These are phyloP conservation scores for Pseudorhombus dupliciocellatus DNA, from an alignment of 2,113 vertebrate species.

Conservation along the genomic window DNA sequence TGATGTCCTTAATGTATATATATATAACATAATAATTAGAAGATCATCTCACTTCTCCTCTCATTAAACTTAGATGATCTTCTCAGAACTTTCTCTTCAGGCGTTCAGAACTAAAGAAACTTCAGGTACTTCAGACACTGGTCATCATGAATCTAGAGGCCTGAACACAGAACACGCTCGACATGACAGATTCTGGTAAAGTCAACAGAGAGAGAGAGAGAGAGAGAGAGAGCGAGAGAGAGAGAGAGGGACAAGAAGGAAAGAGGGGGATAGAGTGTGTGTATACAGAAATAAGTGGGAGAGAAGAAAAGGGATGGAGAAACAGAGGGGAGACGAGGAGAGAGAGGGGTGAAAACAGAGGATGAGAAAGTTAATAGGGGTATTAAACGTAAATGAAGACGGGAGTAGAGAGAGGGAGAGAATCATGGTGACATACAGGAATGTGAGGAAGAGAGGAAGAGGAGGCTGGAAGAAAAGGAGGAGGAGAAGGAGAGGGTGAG, in stretches of 20 bases:
- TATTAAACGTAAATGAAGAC: no score
- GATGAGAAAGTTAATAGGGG: no score
- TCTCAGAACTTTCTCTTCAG: not conserved
- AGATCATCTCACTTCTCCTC: not conserved
- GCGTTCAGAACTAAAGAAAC: constrained; percentile 6
- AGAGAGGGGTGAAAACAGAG: not conserved
- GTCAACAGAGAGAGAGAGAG: constrained; percentile 51
- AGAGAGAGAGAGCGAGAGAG: constrained; percentile 2
- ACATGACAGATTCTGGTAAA: constrained; percentile 29
- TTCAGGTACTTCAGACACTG: constrained; percentile 4
- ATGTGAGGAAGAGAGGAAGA: not conserved
- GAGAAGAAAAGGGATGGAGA: not conserved
- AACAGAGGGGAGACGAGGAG: not conserved
- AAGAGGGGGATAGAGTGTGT: no score
- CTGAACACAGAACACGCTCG: no score
- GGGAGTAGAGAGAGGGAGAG: not conserved
- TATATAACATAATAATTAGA: no score
- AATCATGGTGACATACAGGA: not conserved
- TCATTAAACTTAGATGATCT: not conserved
- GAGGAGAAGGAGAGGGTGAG: constrained; percentile 7
- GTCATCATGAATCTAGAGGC: not conserved
- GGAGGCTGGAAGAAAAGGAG: constrained; percentile 13
- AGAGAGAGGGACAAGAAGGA: not conserved
- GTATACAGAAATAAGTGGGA: not conserved
- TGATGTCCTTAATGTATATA: no score